Conservation (phyloP, 2,797 vertebrate species). For the Anabacerthia variegaticeps region DNA sequence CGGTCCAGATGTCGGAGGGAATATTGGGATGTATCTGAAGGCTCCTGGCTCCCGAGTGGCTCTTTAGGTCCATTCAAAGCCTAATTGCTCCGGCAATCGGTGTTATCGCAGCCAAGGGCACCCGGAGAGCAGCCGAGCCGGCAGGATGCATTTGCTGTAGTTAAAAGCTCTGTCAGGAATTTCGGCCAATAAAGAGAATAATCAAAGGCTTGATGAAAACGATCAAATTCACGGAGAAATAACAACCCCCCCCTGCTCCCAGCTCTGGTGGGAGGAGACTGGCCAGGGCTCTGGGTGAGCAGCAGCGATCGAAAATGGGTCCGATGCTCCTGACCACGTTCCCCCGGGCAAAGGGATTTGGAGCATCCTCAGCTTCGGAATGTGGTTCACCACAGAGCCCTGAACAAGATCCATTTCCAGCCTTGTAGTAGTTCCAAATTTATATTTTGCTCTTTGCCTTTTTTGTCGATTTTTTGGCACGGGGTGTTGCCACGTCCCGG, state of each 20-base stretch:
- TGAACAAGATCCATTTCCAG: neutral
- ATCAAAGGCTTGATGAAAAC: neutral
- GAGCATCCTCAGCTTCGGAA: neutral
- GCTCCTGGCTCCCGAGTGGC: neutral
- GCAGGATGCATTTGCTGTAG: accelerated
- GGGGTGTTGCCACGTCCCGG: neutral
- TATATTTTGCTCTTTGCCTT: neutral
- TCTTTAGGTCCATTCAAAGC: neutral
- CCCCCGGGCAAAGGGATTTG: neutral
- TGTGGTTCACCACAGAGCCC: neutral
- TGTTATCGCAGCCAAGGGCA: neutral
- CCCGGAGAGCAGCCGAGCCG: accelerated
- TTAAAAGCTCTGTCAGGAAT: neutral
- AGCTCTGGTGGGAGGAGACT: neutral
- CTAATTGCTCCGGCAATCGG: neutral
- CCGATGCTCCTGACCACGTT: accelerated
- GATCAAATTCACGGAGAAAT: neutral
- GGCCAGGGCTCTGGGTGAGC: neutral
- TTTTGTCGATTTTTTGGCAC: neutral
- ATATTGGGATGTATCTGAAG: neutral
- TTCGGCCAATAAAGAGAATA: neutral
- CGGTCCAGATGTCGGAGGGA: neutral
- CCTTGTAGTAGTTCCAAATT: neutral
- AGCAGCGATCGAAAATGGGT: neutral
- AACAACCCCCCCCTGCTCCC: too few relatives aligned